A percentile compares a stretch with the other conserved stretches of the same genome.
Evolutionary conservation across 37 sponge, comb jelly and placozoan genomes (phyloP).

Genomic region (Halisarca cf. caerulea): DNA sequence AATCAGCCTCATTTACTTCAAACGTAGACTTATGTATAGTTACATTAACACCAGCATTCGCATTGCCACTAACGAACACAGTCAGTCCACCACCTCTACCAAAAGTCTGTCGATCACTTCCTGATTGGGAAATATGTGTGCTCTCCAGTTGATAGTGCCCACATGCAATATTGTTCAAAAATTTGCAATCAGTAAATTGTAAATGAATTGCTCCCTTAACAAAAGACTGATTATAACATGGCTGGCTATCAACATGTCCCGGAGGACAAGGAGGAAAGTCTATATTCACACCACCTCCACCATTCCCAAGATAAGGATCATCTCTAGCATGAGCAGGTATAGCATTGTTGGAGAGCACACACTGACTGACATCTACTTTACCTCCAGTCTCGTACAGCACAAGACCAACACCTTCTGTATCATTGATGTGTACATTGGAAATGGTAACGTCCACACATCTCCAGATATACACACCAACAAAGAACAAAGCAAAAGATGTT

Average conservation of each 20-base stretch:
- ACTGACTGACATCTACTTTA: not conserved
- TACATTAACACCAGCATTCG: not conserved
- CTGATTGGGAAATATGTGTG: not conserved
- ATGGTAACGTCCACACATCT: not conserved
- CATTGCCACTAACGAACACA: slow-evolving; percentile 10
- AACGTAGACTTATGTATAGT: not conserved
- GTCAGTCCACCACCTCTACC: slow-evolving; percentile 33
- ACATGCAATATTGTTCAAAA: not conserved
- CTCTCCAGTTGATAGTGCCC: not conserved
- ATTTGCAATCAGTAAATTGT: not conserved
- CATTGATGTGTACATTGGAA: slow-evolving; percentile 1
- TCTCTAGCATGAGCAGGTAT: not conserved
- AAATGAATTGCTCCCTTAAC: not conserved
- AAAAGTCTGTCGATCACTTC: not conserved
- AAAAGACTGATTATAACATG: not conserved
- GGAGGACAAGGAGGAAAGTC: slow-evolving; percentile 12
- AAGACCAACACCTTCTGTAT: slow-evolving; percentile 11
- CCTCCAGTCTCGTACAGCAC: slow-evolving; percentile 20
- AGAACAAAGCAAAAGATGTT: not conserved
- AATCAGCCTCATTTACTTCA: slow-evolving; percentile 4
- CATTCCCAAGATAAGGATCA: not conserved
- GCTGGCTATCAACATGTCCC: slow-evolving; percentile 7
- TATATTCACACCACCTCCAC: slow-evolving; percentile 6
- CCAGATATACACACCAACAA: slow-evolving; percentile 15
- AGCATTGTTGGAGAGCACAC: not conserved